Evolutionary conservation across 2,888 invertebrate species (phyloP).

Genomic region (Acleris literana): DNA sequence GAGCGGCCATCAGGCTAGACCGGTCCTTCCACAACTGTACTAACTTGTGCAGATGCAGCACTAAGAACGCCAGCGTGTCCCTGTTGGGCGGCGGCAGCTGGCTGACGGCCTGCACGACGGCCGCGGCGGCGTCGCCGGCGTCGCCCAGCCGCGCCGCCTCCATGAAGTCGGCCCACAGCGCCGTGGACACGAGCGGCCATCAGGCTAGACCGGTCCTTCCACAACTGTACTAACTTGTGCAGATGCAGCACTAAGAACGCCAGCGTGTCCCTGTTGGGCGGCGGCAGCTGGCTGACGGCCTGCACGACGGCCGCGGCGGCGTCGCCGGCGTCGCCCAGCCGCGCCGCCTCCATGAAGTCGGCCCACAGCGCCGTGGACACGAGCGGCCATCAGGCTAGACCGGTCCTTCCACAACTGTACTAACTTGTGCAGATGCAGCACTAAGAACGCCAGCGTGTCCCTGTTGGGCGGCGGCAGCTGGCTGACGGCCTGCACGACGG

Average conservation of each 20-base stretch:
- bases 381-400: slow-evolving; percentile 85
- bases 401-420: not conserved
- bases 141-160: slow-evolving; percentile 85
- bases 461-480: slow-evolving; percentile 96
- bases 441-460: slow-evolving; percentile 96
- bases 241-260: slow-evolving; percentile 96
- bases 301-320: slow-evolving; percentile 87
- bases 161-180: slow-evolving; percentile 92
- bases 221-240: slow-evolving; percentile 66
- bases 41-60: slow-evolving; percentile 90
- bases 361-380: slow-evolving; percentile 92
- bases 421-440: slow-evolving; percentile 90
- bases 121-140: slow-evolving; percentile 84
- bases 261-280: slow-evolving; percentile 96
- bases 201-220: no score
- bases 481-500: slow-evolving; percentile 89
- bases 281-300: slow-evolving; percentile 92
- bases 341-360: slow-evolving; percentile 89
- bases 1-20: slow-evolving; percentile 85
- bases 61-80: slow-evolving; percentile 96
- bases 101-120: slow-evolving; percentile 89
- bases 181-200: slow-evolving; percentile 92
- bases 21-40: not conserved
- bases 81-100: slow-evolving; percentile 96
- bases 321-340: slow-evolving; percentile 81